Percentiles rank a stretch among this genome's conserved stretches.
Conservation (phyloP, 2,797 vertebrate genomes). For the Catamblyrhynchus diadema region DNA sequence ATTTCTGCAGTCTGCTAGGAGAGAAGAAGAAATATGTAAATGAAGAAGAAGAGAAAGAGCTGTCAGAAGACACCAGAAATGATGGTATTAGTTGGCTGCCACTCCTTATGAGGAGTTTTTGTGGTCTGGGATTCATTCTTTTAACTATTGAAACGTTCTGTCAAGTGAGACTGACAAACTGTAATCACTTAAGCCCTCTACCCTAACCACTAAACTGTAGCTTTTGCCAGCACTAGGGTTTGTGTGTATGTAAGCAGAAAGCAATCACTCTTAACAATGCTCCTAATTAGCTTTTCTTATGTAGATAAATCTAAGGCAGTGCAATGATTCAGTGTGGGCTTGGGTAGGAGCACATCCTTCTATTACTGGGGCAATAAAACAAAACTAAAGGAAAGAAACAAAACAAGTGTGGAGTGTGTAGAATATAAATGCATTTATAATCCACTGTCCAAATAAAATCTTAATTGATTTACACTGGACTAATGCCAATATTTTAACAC, state of each 20-base stretch:
- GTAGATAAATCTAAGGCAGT: neutral
- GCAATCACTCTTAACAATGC: neutral
- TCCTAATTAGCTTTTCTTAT: neutral
- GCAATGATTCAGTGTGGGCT: neutral
- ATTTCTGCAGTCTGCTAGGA: neutral
- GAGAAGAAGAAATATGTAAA: neutral
- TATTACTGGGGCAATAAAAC: neutral
- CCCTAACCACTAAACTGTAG: fast-evolving
- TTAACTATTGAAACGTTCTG: neutral
- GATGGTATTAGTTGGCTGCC: neutral
- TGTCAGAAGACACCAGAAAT: neutral
- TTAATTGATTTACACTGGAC: neutral
- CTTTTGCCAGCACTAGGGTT: neutral
- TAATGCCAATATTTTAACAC: neutral
- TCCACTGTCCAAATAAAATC: neutral
- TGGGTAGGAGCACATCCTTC: neutral
- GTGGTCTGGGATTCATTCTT: neutral
- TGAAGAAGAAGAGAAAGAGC: neutral
- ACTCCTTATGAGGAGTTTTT: neutral
- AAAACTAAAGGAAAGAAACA: neutral
- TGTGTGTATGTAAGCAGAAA: neutral
- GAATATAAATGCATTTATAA: neutral
- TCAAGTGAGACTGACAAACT: neutral
- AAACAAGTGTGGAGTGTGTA: neutral
- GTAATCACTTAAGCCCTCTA: neutral